Evolutionary conservation across 2,797 vertebrate species (phyloP).

Genomic region (Manis crassicaudata): DNA sequence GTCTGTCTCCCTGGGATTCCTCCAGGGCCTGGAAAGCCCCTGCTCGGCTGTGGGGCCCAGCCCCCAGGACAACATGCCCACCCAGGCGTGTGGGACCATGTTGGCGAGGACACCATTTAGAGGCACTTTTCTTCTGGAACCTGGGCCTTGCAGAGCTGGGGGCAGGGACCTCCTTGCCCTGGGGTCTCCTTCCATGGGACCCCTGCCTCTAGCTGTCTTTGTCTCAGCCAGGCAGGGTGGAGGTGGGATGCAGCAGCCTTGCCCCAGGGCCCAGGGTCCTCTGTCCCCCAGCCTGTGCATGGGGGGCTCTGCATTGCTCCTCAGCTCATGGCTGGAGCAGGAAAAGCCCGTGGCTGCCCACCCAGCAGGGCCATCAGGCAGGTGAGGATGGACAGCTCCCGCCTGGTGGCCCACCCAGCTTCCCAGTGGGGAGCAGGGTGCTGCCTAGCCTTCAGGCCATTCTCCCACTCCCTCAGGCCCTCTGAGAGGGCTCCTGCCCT

Average conservation of each 20-base stretch:
- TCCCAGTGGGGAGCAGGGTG: not conserved
- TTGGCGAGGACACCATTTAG: no score
- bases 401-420: not conserved
- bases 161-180: not conserved
- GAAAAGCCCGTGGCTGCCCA: no score
- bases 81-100: not conserved
- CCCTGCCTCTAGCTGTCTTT: not conserved
- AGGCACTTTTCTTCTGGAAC: not conserved
- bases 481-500: rapidly evolving
- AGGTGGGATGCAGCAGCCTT: not conserved
- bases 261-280: not conserved
- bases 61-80: not conserved
- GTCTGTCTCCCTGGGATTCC: not conserved
- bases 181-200: not conserved
- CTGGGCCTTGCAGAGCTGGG: not conserved
- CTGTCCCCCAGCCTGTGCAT: not conserved
- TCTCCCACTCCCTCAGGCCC: not conserved
- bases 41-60: no score
- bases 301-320: rapidly evolving
- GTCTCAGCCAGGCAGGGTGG: not conserved
- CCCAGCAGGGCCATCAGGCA: no score
- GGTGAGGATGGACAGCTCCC: not conserved
- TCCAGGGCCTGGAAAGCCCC: not conserved
- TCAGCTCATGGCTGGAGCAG: not conserved
- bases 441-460: no score